Evolutionary conservation across 53 echinoderm and acorn worm species (phyloP), one percentile per base, ranked within the genome.

Genomic region (Temnopleurus reevesii): DNA sequence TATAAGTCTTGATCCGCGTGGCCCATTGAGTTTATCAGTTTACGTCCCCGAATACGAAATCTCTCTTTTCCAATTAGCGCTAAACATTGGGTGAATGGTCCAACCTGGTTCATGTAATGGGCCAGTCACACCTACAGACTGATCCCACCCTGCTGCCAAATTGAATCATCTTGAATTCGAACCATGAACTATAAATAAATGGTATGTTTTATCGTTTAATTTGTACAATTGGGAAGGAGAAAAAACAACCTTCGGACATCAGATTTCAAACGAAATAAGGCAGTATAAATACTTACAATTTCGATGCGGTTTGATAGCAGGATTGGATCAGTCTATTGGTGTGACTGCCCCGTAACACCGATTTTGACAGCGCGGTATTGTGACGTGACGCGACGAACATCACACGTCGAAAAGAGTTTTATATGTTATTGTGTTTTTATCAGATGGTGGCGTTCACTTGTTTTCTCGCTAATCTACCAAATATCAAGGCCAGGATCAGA

Each of bases 31-130:
- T 33, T 60, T 85, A 85, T 85, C 86, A 85, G 86, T 61, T 85
- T 85, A 85, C 86, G 58, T 53, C 83, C 83, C 86, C 30, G 86
- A 85, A 85, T 43, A 61, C 61, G 44, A 59, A 83, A 64, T 29
- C 88, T 43, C 33, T 87, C 88, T 66, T 49, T 66, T 87, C 88
- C 88, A 87, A 87, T 87, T 66, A 87, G 88, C 35, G 71, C 27
- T 9, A 53, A 49, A 53, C 38, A 51, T 65, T 9, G 34, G 88
- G 49, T 66, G 88, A 87, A 87, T 66, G 49, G 66, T 87, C 65
- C 88, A 87, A 87, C 66, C 88, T 87, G 88, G 88, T 86, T 17
- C 15, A 25, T 46, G 12, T 8, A n/a, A 71, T 38, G n/a, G n/a
- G n/a, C n/a, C n/a, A n/a, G n/a, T n/a, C n/a, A n/a, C n/a, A n/a